Conservation (phyloP, 1,140 invertebrate species). For the Arion vulgaris region DNA sequence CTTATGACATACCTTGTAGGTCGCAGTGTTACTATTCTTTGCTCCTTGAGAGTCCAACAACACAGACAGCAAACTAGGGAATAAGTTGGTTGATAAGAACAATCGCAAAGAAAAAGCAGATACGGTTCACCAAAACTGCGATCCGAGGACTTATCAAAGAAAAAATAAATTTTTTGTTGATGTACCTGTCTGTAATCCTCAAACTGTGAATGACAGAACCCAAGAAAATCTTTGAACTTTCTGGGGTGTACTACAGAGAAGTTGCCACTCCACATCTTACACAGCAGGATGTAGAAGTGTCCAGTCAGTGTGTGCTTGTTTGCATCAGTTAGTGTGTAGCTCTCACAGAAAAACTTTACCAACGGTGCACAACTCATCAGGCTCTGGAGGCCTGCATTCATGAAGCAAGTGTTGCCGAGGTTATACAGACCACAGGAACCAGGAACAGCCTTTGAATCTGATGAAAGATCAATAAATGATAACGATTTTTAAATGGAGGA, state of each 20-base stretch:
- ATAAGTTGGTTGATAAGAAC: too few relatives aligned
- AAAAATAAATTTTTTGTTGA: too few relatives aligned
- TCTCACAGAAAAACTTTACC: conserved; percentile 76
- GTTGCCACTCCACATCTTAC: conserved; percentile 79
- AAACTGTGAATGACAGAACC: conserved; percentile 79
- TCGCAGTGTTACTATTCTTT: too few relatives aligned
- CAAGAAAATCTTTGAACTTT: conserved; percentile 79
- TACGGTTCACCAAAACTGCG: too few relatives aligned
- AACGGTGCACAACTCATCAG: conserved; percentile 74
- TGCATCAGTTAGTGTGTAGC: conserved; percentile 51
- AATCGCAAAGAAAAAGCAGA: too few relatives aligned
- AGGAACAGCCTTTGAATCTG: conserved; percentile 67
- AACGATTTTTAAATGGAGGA: too few relatives aligned
- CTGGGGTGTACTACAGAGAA: conserved; percentile 76
- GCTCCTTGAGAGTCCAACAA: too few relatives aligned
- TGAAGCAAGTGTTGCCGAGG: conserved; percentile 83
- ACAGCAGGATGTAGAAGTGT: conserved; percentile 76
- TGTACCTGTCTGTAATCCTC: conserved; percentile 74
- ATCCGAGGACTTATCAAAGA: too few relatives aligned
- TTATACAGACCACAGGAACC: conserved; percentile 80
- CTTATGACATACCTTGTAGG: too few relatives aligned
- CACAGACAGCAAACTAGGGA: too few relatives aligned
- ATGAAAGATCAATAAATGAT: not conserved
- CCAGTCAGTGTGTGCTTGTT: conserved; percentile 65
- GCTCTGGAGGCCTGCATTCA: conserved; percentile 82